Evolutionary conservation across 2,888 invertebrate species (phyloP).

Genomic region (Patella depressa): DNA sequence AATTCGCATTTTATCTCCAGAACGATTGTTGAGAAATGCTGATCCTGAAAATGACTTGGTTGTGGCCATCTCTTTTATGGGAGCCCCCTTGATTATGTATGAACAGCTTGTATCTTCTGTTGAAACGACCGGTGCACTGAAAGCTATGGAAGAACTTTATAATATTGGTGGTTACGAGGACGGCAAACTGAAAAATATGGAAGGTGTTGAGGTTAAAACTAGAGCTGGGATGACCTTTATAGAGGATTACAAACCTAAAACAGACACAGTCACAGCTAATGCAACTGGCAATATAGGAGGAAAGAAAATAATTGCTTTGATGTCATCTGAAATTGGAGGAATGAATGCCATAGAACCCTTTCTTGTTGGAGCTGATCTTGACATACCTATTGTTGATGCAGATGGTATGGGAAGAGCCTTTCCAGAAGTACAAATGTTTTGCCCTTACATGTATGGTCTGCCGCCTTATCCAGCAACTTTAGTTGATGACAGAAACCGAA

Average conservation of each 20-base stretch:
- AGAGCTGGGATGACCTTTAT: conserved; percentile 46
- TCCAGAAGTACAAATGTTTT: conserved; percentile 63
- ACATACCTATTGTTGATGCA: conserved; percentile 60
- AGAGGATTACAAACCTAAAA: conserved; percentile 41
- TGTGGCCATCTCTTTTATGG: conserved; percentile 53
- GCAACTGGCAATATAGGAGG: neutral
- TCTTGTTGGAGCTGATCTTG: conserved; percentile 51
- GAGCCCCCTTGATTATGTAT: conserved; percentile 56
- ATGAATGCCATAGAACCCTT: conserved; percentile 62
- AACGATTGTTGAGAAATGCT: conserved; percentile 40
- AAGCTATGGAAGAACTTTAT: conserved; percentile 44
- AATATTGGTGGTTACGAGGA: conserved; percentile 39
- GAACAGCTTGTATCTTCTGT: conserved; percentile 55
- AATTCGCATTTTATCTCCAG: conserved; percentile 56
- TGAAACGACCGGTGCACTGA: conserved; percentile 46
- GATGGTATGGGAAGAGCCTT: conserved; percentile 69
- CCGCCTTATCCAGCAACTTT: conserved; percentile 52
- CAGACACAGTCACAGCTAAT: conserved; percentile 22
- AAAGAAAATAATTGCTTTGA: conserved; percentile 46
- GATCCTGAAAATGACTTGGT: conserved; percentile 45
- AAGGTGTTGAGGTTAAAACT: conserved; percentile 39
- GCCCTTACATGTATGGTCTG: conserved; percentile 56
- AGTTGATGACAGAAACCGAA: conserved; percentile 52
- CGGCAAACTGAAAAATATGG: conserved; percentile 36
- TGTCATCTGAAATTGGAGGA: conserved; percentile 65